Evolutionary conservation across 2,888 invertebrate species (phyloP).

Genomic region (Tupiocoris notatus): DNA sequence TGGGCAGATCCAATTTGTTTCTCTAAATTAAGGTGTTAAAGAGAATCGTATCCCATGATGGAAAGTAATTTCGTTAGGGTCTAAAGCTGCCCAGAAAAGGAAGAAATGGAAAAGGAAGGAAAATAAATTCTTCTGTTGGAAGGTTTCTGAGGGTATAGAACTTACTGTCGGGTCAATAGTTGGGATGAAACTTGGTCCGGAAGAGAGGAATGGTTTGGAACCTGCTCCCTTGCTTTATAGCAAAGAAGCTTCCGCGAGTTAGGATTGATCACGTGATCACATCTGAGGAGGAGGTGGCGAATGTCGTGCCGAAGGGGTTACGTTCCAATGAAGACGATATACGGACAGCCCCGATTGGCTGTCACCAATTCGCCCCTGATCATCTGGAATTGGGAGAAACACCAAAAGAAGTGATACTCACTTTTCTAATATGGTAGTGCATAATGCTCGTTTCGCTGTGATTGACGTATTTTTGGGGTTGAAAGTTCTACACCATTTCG

Average conservation of each 20-base stretch:
- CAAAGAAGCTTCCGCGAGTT: neutral
- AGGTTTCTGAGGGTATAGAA: slow-evolving; percentile 13
- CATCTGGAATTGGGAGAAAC: neutral
- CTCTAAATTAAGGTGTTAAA: slow-evolving; percentile 34
- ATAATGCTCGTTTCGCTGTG: no score
- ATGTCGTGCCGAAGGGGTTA: neutral
- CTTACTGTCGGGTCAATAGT: neutral
- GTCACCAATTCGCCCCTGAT: neutral
- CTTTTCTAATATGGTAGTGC: neutral
- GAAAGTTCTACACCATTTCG: no score
- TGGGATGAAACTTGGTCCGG: neutral
- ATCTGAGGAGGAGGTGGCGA: neutral
- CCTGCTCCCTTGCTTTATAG: neutral
- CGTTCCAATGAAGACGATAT: slow-evolving; percentile 21
- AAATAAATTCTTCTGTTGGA: neutral
- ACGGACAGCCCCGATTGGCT: neutral
- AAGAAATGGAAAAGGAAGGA: neutral
- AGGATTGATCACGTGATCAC: slow-evolving; percentile 39
- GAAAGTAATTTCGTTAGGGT: slow-evolving; percentile 31
- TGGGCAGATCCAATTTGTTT: slow-evolving; percentile 36
- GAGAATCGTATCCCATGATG: slow-evolving; percentile 25
- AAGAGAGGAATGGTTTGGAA: neutral
- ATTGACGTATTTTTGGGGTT: no score
- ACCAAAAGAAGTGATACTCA: no score
- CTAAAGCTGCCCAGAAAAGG: neutral